Base-by-base conservation (phyloP, 2,113 vertebrate genomes). In the Chauna torquata region DNA sequence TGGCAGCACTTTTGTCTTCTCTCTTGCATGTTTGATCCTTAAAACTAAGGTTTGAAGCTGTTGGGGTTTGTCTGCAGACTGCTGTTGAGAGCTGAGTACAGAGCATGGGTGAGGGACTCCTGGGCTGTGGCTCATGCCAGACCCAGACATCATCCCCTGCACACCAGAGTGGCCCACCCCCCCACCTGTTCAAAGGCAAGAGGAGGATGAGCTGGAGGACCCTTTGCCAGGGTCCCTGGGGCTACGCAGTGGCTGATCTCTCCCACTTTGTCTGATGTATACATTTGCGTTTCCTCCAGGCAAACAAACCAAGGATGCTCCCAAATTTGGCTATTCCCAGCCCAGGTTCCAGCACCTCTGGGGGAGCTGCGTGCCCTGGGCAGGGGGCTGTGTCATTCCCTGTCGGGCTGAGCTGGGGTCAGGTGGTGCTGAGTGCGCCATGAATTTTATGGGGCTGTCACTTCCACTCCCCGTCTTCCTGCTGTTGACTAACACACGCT, bases 361-460 rank as follows among this genome's bases (percentile, higher is more conserved):
- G 11, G 58, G 44, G 10, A 54, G 44, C 38, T 79, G 80, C 45
- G 18, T 19, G 61, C 6, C 0, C 25, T 7, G 42, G 42, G 18
- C 10, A 9, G 30, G 14, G 24, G 18, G 5, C 1, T 23, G 42
- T 4, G 0, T 52, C 47, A 7, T 16, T 34, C 36, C 22, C 40
- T 1, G 5, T 24, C 0, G 0, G 7, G 52, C 16, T 24, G 55
- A 14, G 80, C 25, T 12, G 30, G 9, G 40, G 6, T 40, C 0
- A 0, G 19, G 55, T 10, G 20, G 24, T 81, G 70, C 58, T 0
- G 0, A 49, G 20, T 3, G 4, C 6, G 4, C 49, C 0, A 0
- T 15, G 45, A 45, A 54, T 65, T 71, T 1, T 3, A 28, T 1
- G 27, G 64, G 30, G 50, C 64, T 58, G 59, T 66, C 2, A 0